Conservation (phyloP, 2,113 vertebrate species). For the Orcinus orca region DNA sequence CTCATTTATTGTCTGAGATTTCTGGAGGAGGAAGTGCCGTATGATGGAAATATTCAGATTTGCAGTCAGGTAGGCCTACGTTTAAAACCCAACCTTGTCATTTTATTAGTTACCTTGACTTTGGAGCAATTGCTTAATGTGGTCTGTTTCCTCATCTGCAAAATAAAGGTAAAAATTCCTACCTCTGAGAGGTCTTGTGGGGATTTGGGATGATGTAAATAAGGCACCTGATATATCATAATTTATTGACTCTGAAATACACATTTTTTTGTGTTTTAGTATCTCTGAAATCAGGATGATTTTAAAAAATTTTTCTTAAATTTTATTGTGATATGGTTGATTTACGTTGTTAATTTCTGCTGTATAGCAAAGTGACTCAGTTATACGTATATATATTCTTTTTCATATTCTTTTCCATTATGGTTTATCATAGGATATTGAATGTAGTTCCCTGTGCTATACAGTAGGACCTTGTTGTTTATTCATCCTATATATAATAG, state of each 20-base stretch:
- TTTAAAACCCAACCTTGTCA: neutral
- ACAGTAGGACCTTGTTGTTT: too few species aligned
- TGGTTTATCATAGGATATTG: neutral
- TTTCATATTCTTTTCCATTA: neutral
- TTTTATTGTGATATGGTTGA: neutral
- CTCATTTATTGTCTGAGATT: neutral
- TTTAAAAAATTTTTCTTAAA: neutral
- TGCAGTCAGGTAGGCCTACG: neutral
- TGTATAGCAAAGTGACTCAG: neutral
- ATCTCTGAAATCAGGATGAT: neutral
- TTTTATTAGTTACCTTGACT: neutral
- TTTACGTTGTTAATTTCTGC: neutral
- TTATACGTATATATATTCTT: neutral
- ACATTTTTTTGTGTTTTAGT: neutral
- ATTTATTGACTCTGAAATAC: neutral
- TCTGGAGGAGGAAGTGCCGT: neutral
- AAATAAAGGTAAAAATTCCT: conserved; percentile 27
- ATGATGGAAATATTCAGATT: neutral
- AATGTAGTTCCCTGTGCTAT: too few species aligned
- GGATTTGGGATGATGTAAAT: neutral
- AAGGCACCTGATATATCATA: neutral
- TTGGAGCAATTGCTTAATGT: neutral
- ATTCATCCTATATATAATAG: too few species aligned
- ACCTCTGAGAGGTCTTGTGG: neutral
- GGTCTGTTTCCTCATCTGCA: conserved; percentile 33